Evolutionary conservation across 2,113 vertebrate genomes (phyloP).

Genomic region (Grammomys surdaster): DNA sequence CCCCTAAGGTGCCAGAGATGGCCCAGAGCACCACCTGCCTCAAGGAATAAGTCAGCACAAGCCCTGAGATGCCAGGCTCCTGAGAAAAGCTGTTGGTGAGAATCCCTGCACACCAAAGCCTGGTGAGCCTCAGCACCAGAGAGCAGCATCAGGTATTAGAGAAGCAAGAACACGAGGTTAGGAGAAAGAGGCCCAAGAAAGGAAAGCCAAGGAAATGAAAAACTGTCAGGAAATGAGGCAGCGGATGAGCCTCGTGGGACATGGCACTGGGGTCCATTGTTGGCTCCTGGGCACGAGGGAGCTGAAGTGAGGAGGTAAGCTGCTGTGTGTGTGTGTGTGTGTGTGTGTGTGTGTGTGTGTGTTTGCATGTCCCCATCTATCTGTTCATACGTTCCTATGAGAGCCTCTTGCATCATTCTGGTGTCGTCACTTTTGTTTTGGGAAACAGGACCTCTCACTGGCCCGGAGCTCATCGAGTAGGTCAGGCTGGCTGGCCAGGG

Average conservation of each 20-base stretch:
- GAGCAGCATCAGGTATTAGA: not conserved
- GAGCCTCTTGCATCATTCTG: not conserved
- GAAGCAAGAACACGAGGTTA: not conserved
- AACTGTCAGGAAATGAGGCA: no score
- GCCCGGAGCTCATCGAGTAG: not conserved
- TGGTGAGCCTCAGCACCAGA: not conserved
- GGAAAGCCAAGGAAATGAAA: not conserved
- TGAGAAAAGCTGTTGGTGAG: not conserved
- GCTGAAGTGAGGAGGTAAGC: accelerated
- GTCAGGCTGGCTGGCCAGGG: not conserved
- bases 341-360: no score
- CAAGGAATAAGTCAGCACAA: not conserved
- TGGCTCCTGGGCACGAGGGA: accelerated
- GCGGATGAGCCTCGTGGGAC: not conserved
- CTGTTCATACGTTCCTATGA: not conserved
- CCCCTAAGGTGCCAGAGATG: not conserved
- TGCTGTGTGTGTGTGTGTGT: no score
- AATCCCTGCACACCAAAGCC: not conserved
- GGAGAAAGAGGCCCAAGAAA: not conserved
- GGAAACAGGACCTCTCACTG: not conserved
- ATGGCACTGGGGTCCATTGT: accelerated
- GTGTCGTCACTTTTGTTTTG: not conserved
- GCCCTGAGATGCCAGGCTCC: accelerated
- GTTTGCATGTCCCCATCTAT: no score
- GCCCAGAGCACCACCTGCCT: not conserved